Evolutionary conservation across 2,113 vertebrate species (phyloP).

Genomic region (Crotalus viridis): DNA sequence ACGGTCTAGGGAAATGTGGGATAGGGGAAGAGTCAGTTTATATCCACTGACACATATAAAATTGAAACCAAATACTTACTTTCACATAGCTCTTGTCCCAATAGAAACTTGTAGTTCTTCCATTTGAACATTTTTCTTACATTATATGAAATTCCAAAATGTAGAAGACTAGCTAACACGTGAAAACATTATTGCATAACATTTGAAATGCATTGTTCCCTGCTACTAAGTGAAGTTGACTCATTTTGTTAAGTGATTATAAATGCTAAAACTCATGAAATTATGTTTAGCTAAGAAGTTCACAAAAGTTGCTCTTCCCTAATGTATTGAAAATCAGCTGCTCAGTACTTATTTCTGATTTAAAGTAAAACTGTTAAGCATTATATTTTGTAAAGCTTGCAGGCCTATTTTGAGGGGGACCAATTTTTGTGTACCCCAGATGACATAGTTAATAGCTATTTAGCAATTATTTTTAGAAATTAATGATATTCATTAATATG

Average conservation of each 20-base stretch:
- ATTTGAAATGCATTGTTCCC: neutral
- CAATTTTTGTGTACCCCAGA: neutral
- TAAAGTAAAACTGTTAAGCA: neutral
- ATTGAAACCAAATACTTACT: constrained; percentile 29
- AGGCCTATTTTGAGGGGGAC: neutral
- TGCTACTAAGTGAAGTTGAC: constrained; percentile 19
- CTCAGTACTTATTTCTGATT: neutral
- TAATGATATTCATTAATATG: constrained; percentile 25
- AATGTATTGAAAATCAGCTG: neutral
- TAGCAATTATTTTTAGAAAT: constrained; percentile 2
- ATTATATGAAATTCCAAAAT: neutral
- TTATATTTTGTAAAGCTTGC: neutral
- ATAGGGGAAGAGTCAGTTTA: neutral
- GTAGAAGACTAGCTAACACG: neutral
- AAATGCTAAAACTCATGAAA: neutral
- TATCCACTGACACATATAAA: neutral
- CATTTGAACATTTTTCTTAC: neutral
- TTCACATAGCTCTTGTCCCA: neutral
- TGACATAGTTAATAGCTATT: neutral
- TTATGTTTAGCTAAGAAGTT: neutral
- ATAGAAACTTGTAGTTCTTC: constrained; percentile 1
- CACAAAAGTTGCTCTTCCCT: neutral
- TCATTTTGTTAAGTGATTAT: neutral
- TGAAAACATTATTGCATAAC: neutral
- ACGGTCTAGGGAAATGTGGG: rapidly evolving